These are phyloP conservation scores for Dromius quadrimaculatus DNA, from an alignment of 2,888 invertebrate species.

Conservation along the genomic window DNA sequence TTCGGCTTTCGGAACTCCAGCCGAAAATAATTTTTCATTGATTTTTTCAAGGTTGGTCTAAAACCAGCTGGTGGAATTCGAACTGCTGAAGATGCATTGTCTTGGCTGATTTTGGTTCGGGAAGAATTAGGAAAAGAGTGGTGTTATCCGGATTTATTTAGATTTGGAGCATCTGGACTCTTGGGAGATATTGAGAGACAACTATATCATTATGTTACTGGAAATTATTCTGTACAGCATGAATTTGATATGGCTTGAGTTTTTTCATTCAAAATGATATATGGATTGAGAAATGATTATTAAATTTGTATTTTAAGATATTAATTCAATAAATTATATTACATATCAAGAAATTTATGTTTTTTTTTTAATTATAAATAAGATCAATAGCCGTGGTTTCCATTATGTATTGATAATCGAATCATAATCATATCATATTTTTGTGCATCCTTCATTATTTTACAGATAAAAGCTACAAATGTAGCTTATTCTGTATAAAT, in stretches of 20 bases:
- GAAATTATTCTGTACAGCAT: conserved; percentile 59
- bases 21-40: conserved; percentile 24
- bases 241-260: conserved; percentile 63
- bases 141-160: conserved; percentile 83
- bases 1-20: conserved; percentile 8
- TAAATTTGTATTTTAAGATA: neutral
- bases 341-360: conserved; percentile 14
- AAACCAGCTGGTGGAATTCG: conserved; percentile 98
- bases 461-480: too few relatives aligned
- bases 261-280: conserved; percentile 3
- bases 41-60: conserved; percentile 82
- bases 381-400: too few relatives aligned
- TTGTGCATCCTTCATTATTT: too few relatives aligned
- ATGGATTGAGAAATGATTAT: neutral
- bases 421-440: too few relatives aligned
- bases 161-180: conserved; percentile 95
- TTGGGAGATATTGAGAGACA: conserved; percentile 80
- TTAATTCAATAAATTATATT: conserved; percentile 21
- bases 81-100: conserved; percentile 84
- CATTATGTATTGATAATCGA: too few relatives aligned
- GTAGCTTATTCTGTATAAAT: too few relatives aligned
- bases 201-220: conserved; percentile 66
- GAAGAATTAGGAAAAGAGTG: conserved; percentile 89
- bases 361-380: too few relatives aligned
- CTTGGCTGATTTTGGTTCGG: conserved; percentile 88